Percentiles rank a stretch among this genome's conserved stretches.
Evolutionary conservation across 2,888 invertebrate species (phyloP).

Genomic region (Cancer borealis): DNA sequence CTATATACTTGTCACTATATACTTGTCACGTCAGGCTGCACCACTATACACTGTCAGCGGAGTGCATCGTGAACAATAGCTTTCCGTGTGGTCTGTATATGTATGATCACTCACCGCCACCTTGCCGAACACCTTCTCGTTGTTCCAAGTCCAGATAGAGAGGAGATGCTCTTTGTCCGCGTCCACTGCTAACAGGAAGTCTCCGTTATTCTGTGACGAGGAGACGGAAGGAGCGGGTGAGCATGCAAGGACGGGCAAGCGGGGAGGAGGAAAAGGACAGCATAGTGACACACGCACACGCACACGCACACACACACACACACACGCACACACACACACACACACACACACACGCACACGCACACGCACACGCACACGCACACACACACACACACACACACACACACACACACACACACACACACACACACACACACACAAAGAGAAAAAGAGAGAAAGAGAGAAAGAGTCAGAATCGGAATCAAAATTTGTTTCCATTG

Average conservation of each 20-base stretch:
- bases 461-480: not conserved
- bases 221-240: not conserved
- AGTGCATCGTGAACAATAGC: too few species aligned
- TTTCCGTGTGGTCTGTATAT: too few species aligned
- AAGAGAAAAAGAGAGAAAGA: not conserved
- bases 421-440: not conserved
- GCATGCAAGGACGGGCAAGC: not conserved
- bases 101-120: conserved; percentile 87
- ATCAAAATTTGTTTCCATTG: too few species aligned
- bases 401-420: not conserved
- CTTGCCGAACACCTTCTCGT: conserved; percentile 95
- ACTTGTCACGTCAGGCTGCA: too few species aligned
- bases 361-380: not conserved
- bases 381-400: not conserved
- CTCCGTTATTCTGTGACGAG: conserved; percentile 89
- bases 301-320: not conserved
- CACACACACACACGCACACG: not conserved
- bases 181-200: conserved; percentile 93
- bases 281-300: too few species aligned
- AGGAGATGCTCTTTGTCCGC: conserved; percentile 93
- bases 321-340: not conserved
- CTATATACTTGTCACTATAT: too few species aligned
- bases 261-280: not conserved
- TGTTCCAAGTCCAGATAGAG: conserved; percentile 97
- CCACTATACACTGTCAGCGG: too few species aligned